Base-by-base conservation (phyloP, 1,140 invertebrate genomes). In the Apocrypta bakeri region DNA sequence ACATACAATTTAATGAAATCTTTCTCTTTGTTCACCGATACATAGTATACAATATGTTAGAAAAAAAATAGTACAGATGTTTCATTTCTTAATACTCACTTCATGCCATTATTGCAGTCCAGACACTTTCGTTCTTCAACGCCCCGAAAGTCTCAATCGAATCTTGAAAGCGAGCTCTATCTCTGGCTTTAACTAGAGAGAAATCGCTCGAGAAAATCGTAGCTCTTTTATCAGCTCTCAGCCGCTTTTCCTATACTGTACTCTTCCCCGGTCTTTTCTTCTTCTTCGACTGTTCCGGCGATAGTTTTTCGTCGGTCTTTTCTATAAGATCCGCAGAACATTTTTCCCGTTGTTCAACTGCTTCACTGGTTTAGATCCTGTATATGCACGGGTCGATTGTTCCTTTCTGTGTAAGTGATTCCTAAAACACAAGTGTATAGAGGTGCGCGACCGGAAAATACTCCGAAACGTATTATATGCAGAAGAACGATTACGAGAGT, bases 191-290 rank as follows among this genome's bases (percentile, higher is more conserved):
- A 79, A 79, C 78, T 72, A 48, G 42, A 72, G 68, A 71, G 78
- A 71, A 79, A 71, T 72, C 42, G 31, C 56, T 63, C 68, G 14
- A 37, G 78, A 79, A 79, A 79, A 79, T 79, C 68, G 77, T 72
- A 40, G 68, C 48, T 79, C 42, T 63, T 79, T 79, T 79, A 79
- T 79, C 68, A 79, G 69, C 27, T 29, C 63, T 63, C 31, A 1
- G 11, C 21, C 21, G 71, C 42, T 72, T 56, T n/a, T 78, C 64
- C 37, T 69, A 31, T 56, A 56, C 17, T 56, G n/a, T 56, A 56
- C 37, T 21, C 37, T n/a, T 29, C 33, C 6, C 63, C 0, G 27
- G 63, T 69, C 8, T 69, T 1, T 24, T 63, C 40, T 63, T 69
- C 64, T 68, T 69, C 29, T 31, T 48, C 42, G 21, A 56, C 48